Conservation (phyloP, 2,888 invertebrate species). For the Lasioglossum zephyrum region DNA sequence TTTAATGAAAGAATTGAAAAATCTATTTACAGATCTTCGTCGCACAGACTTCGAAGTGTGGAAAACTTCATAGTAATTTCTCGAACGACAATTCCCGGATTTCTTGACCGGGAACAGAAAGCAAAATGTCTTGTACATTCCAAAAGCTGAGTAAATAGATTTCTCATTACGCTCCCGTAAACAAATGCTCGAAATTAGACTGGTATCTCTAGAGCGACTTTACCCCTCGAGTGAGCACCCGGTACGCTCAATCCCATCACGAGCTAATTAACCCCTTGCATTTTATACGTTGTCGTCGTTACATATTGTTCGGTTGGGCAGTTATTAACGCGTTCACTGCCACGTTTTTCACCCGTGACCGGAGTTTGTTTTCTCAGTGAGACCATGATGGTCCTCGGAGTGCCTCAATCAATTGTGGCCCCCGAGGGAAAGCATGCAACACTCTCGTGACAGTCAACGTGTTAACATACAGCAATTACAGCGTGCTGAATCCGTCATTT, state of each 20-base stretch:
- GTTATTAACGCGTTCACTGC: background rate
- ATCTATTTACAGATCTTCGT: background rate
- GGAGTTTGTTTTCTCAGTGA: background rate
- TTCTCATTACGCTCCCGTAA: background rate
- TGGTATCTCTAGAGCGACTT: background rate
- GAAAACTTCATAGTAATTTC: background rate
- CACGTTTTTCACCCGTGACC: background rate
- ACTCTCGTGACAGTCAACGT: background rate
- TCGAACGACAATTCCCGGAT: background rate
- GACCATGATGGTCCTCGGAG: background rate
- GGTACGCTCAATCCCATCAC: background rate
- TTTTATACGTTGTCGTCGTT: background rate
- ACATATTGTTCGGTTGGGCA: background rate
- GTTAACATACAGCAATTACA: background rate
- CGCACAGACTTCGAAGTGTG: background rate
- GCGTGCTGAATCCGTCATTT: background rate
- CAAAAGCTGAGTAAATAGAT: background rate
- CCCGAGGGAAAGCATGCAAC: background rate
- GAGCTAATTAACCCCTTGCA: background rate
- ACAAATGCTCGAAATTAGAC: background rate
- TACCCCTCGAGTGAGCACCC: background rate
- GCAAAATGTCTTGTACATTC: background rate
- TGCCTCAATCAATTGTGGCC: background rate
- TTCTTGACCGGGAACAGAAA: background rate
- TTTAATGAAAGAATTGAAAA: background rate